Percentiles rank a stretch among this genome's conserved stretches.
These are phyloP conservation scores for Peromyscus nudipes DNA, from an alignment of 2,797 vertebrate species.

Conservation along the genomic window DNA sequence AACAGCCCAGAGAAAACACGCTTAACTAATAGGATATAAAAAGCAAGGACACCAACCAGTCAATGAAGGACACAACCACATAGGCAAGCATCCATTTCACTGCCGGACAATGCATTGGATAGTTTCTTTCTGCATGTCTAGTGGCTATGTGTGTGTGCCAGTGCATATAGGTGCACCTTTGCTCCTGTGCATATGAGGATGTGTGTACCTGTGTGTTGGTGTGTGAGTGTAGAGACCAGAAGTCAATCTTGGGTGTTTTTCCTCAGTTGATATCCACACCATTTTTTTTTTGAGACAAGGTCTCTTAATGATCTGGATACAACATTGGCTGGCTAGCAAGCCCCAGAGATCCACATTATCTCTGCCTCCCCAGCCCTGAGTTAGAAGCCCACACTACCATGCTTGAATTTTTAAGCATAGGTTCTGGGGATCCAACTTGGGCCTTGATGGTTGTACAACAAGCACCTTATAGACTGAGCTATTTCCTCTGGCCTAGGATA, in stretches of 20 bases:
- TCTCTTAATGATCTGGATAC: background rate
- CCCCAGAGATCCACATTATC: rapidly evolving
- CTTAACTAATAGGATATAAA: background rate
- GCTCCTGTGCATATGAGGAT: background rate
- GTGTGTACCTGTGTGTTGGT: background rate
- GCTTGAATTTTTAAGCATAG: background rate
- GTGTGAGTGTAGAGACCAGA: background rate
- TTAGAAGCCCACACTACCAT: no score
- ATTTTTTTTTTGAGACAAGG: background rate
- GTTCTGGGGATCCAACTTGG: background rate
- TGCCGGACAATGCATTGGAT: background rate
- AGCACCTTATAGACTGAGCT: background rate
- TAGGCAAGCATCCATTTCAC: background rate
- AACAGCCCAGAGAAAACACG: background rate
- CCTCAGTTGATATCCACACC: background rate
- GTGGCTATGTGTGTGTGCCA: background rate
- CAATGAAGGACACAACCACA: rapidly evolving
- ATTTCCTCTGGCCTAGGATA: background rate
- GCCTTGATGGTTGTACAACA: background rate
- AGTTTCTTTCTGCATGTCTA: background rate
- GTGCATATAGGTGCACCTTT: background rate
- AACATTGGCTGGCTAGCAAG: background rate
- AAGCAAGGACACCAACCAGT: background rate
- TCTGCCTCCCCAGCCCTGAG: background rate
- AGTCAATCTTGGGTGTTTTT: no score